Base-by-base conservation (phyloP, 53 echinoderm and acorn worm species). In the Actinopyga echinites region DNA sequence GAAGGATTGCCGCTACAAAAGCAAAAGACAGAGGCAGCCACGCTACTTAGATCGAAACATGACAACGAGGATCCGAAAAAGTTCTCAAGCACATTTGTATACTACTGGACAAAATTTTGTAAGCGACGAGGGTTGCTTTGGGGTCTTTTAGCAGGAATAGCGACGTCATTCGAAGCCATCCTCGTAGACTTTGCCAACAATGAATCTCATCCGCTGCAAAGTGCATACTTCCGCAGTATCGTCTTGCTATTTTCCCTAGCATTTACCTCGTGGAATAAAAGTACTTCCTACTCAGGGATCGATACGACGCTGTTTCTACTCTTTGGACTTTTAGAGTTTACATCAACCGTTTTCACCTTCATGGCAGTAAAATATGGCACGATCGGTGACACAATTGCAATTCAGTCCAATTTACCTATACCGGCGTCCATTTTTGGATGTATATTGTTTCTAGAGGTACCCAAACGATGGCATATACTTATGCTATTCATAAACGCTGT, bases 301-400 rank as follows among this genome's bases (percentile, higher is more conserved):
- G 77, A 77, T 21, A 55, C 54, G 5, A 4, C 54, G 2, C 20
- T 77, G 19, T 45, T 77, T 32, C 24, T 55, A 1, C 54, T 53
- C 19, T 77, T 77, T 56, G 77, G 77, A 26, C 25, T 77, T 15
- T 56, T 77, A 23, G 77, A 77, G 31, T 54, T 30, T 30, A 4
- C 32, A 0, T 77, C 77, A 1, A 77, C 77, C 10, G 77, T 77
- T 13, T 77, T 43, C 32, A 77, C 77, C 4, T 77, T 77, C 77
- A 30, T 53, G 77, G 77, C 77, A 7, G 45, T 77, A 1, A 53
- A 77, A 30, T 28, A 45, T 13, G 77, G 77, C 26, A 54, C 49
- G n/a, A 55, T 77, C 32, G 77, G 77, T 77, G 77, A 77, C 77
- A 54, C 54, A 29, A 77, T 54, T n/a, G 54, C 77, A 13, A 77